Evolutionary conservation across 2,888 invertebrate genomes (phyloP).

Genomic region (Pollenia griseotomentosa): DNA sequence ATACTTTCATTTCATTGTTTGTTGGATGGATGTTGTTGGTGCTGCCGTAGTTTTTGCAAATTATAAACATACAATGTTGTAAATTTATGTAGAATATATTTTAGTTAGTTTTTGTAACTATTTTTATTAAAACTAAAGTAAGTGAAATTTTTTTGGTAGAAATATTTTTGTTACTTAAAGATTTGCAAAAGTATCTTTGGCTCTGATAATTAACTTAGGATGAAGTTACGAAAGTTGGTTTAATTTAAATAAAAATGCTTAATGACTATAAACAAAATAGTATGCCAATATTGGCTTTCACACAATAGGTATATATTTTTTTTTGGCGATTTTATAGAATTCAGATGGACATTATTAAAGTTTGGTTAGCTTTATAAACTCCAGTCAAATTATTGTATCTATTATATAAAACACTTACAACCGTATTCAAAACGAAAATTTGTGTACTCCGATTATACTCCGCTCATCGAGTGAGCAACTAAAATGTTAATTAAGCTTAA

Average conservation of each 20-base stretch:
- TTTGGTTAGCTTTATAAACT: too few relatives aligned
- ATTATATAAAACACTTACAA: too few relatives aligned
- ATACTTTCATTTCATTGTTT: constrained; percentile 30
- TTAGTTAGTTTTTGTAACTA: constrained; percentile 36
- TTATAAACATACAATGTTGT: constrained; percentile 9
- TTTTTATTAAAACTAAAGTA: constrained; percentile 49
- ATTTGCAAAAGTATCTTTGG: background rate
- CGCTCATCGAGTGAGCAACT: too few relatives aligned
- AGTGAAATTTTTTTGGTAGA: background rate
- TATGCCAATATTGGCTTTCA: too few relatives aligned
- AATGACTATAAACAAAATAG: too few relatives aligned
- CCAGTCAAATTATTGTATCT: too few relatives aligned
- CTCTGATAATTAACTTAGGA: constrained; percentile 18
- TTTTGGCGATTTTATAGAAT: too few relatives aligned
- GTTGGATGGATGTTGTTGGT: background rate
- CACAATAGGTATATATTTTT: too few relatives aligned
- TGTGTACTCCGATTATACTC: too few relatives aligned
- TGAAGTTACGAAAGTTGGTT: background rate
- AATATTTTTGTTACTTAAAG: constrained; percentile 27
- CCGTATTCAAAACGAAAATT: too few relatives aligned
- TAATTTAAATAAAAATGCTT: background rate
- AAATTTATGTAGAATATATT: constrained; percentile 18
- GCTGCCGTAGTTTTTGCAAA: constrained; percentile 21
- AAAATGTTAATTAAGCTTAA: too few relatives aligned
- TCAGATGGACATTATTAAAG: too few relatives aligned